A percentile compares a stretch with the other conserved stretches of the same genome.
Evolutionary conservation across 2,888 invertebrate genomes (phyloP).

Genomic region (Apamea crenata): DNA sequence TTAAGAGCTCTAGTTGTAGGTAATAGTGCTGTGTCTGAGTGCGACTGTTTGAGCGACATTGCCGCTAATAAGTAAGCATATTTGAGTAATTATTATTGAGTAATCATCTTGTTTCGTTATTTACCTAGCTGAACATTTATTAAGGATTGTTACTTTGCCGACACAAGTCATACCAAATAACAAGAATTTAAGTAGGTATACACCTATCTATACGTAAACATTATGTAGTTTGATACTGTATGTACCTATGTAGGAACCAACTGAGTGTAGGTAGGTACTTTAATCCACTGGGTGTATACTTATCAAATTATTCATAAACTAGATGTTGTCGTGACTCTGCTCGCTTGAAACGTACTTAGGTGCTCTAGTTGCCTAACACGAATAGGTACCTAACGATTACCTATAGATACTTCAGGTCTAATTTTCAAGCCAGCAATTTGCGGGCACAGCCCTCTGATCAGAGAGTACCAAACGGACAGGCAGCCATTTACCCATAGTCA

Average conservation of each 20-base stretch:
- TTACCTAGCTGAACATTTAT: not conserved
- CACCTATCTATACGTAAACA: not conserved
- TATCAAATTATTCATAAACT: not conserved
- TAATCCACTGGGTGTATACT: not conserved
- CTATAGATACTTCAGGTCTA: not conserved
- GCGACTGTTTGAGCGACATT: slow-evolving; percentile 25
- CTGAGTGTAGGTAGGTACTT: not conserved
- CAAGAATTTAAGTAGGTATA: not conserved
- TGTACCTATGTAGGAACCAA: too few species aligned
- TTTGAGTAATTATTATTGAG: slow-evolving; percentile 31
- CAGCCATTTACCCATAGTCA: too few species aligned
- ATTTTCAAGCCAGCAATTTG: not conserved
- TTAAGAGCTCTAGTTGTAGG: slow-evolving; percentile 14
- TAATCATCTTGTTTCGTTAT: slow-evolving; percentile 30
- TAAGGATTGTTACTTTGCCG: not conserved
- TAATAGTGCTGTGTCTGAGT: slow-evolving; percentile 58
- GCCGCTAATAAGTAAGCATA: slow-evolving; percentile 20
- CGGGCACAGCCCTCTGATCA: not conserved
- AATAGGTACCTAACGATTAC: not conserved
- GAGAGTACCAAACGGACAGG: not conserved
- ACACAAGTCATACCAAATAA: not conserved
- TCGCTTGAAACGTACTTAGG: not conserved
- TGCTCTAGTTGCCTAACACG: not conserved
- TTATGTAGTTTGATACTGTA: not conserved
- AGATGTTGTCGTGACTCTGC: not conserved